A percentile compares a stretch with the other conserved stretches of the same genome.
Evolutionary conservation across 2,888 invertebrate genomes (phyloP).

Genomic region (Proisotoma minuta): DNA sequence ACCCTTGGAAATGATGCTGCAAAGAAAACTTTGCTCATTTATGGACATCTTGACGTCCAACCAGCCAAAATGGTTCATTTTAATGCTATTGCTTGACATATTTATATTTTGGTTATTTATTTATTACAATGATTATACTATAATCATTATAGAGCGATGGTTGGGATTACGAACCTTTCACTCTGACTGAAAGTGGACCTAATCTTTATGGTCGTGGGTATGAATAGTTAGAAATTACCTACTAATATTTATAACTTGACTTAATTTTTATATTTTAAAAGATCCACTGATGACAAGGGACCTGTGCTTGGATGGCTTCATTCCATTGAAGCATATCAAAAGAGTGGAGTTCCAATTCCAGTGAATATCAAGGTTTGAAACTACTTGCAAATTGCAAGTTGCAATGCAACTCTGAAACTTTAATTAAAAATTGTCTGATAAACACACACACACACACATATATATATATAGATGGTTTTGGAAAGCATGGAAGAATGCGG

Average conservation of each 20-base stretch:
- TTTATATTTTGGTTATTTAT: too few species aligned
- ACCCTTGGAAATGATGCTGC: conserved; percentile 70
- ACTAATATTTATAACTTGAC: not conserved
- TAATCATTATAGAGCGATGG: conserved; percentile 65
- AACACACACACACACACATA: too few species aligned
- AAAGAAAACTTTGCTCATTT: conserved; percentile 89
- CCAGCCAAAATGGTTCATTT: conserved; percentile 75
- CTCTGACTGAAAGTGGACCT: conserved; percentile 75
- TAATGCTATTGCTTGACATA: too few species aligned
- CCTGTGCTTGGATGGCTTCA: conserved; percentile 94
- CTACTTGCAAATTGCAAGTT: not conserved
- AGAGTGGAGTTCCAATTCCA: conserved; percentile 61
- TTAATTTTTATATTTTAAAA: not conserved
- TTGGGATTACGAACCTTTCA: conserved; percentile 93
- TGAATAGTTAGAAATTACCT: not conserved
- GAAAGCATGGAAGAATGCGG: conserved; percentile 99
- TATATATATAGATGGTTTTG: conserved; percentile 70
- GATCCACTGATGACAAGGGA: conserved; percentile 80
- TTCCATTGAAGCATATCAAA: conserved; percentile 81
- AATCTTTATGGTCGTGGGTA: conserved; percentile 86
- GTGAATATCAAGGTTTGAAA: conserved; percentile 56
- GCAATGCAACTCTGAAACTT: not conserved
- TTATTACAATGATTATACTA: conserved; percentile 53
- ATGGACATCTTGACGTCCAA: conserved; percentile 98
- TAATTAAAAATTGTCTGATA: too few species aligned